These are phyloP conservation scores for Platyrinchus mystaceus DNA, from an alignment of 2,797 vertebrate genomes.

Conservation along the genomic window DNA sequence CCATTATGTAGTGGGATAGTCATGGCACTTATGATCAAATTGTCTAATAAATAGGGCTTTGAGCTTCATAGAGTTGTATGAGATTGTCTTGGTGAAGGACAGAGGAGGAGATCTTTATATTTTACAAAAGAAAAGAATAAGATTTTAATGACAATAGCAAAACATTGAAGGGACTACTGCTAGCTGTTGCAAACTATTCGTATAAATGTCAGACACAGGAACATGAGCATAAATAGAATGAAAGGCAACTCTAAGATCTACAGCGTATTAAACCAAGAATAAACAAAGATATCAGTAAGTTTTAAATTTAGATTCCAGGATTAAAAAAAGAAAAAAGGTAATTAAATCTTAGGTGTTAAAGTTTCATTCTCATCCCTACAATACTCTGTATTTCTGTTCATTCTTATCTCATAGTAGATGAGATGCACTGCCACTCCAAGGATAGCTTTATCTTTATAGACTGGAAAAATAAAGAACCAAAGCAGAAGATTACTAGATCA, in stretches of 20 bases:
- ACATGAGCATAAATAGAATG: background rate
- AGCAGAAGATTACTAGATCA: background rate
- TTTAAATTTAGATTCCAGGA: background rate
- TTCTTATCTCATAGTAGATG: background rate
- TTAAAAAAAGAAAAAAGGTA: no score
- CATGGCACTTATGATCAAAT: background rate
- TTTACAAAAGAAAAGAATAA: background rate
- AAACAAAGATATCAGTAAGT: background rate
- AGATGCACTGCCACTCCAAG: background rate
- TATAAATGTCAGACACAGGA: background rate
- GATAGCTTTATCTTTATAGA: background rate
- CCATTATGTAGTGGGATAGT: accelerated
- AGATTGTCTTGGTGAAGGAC: background rate
- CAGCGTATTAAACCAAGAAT: background rate
- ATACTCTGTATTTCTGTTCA: background rate
- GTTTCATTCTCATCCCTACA: background rate
- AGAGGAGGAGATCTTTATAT: background rate
- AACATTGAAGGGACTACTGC: background rate
- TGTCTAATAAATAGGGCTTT: background rate
- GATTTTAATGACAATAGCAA: background rate
- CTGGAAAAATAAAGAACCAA: background rate
- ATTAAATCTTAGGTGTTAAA: background rate
- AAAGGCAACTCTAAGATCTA: background rate
- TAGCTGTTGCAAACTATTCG: background rate
- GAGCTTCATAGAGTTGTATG: background rate